A percentile compares a stretch with the other conserved stretches of the same genome.
These are phyloP conservation scores for Drosophila baimaii DNA, from an alignment of 1,140 invertebrate genomes.

Conservation along the genomic window DNA sequence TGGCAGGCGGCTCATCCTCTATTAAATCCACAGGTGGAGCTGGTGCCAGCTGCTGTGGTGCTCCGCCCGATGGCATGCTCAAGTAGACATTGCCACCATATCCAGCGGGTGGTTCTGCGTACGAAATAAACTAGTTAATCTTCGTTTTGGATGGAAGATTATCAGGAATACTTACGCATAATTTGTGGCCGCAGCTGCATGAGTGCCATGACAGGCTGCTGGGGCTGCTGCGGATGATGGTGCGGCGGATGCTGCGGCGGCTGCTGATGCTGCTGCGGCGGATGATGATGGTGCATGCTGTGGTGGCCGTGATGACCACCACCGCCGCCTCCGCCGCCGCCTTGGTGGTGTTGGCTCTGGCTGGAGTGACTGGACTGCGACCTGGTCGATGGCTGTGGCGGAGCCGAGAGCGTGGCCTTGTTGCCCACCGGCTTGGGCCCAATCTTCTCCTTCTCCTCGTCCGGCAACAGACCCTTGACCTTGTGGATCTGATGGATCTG, in stretches of 20 bases:
- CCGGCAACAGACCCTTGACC: slow-evolving; percentile 95
- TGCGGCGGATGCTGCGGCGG: slow-evolving; percentile 54
- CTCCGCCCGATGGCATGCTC: slow-evolving; percentile 52
- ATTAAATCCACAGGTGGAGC: slow-evolving; percentile 84
- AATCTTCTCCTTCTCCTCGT: slow-evolving; percentile 97
- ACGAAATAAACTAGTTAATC: not conserved
- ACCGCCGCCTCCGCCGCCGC: slow-evolving; percentile 26
- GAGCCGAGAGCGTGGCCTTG: slow-evolving; percentile 69
- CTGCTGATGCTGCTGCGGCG: slow-evolving; percentile 39
- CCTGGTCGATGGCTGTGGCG: slow-evolving; percentile 65
- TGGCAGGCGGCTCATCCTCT: slow-evolving; percentile 94
- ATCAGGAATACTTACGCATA: slow-evolving; percentile 84
- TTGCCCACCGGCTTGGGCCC: slow-evolving; percentile 90
- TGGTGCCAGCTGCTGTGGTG: slow-evolving; percentile 83
- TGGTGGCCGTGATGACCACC: slow-evolving; percentile 55
- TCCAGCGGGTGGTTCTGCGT: slow-evolving; percentile 80
- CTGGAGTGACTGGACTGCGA: slow-evolving; percentile 51
- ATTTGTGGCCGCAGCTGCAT: slow-evolving; percentile 88
- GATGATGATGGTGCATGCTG: slow-evolving; percentile 58
- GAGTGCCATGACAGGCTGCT: slow-evolving; percentile 87
- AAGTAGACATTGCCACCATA: slow-evolving; percentile 84
- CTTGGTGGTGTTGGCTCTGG: slow-evolving; percentile 65
- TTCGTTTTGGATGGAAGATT: not conserved
- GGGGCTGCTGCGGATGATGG: slow-evolving; percentile 60
- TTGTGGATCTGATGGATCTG: slow-evolving; percentile 99